Percentiles rank a stretch among this genome's conserved stretches.
Conservation (phyloP, 1,140 invertebrate species). For the Dreissena polymorpha region DNA sequence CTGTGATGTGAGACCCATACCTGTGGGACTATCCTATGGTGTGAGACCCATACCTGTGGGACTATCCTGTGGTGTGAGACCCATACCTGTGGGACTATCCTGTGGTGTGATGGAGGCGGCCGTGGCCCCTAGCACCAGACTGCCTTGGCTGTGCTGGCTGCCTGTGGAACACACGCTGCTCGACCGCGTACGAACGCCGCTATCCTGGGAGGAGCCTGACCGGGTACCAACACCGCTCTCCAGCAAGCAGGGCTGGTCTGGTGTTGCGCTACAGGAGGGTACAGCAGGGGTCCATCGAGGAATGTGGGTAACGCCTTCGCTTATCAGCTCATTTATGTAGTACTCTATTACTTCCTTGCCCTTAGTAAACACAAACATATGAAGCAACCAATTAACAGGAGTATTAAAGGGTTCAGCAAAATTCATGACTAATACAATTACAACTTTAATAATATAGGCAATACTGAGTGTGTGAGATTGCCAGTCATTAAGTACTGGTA, state of each 20-base stretch:
- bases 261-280: conserved; percentile 12
- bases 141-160: conserved; percentile 68
- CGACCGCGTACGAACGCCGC: conserved; percentile 71
- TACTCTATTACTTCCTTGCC: conserved; percentile 98
- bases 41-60: conserved; percentile 50
- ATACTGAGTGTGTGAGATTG: no score
- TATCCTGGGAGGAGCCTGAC: conserved; percentile 71
- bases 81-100: background rate
- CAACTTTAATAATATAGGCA: no score
- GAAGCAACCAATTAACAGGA: no score
- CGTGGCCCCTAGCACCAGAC: conserved; percentile 74
- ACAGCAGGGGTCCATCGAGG: conserved; percentile 76
- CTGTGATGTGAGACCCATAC: no score
- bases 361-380: conserved; percentile 82
- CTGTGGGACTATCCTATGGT: background rate
- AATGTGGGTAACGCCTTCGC: conserved; percentile 89
- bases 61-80: no score
- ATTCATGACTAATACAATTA: no score
- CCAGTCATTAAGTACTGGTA: no score
- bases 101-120: conserved; percentile 65
- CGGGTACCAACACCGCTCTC: conserved; percentile 70
- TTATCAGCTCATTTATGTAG: conserved; percentile 91
- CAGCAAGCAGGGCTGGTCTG: conserved; percentile 65
- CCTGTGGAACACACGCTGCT: conserved; percentile 65
- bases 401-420: no score